phyloP scores from a whole-genome alignment of 2,113 vertebrate species.

The Lycocorax pyrrhopterus region DNA sequence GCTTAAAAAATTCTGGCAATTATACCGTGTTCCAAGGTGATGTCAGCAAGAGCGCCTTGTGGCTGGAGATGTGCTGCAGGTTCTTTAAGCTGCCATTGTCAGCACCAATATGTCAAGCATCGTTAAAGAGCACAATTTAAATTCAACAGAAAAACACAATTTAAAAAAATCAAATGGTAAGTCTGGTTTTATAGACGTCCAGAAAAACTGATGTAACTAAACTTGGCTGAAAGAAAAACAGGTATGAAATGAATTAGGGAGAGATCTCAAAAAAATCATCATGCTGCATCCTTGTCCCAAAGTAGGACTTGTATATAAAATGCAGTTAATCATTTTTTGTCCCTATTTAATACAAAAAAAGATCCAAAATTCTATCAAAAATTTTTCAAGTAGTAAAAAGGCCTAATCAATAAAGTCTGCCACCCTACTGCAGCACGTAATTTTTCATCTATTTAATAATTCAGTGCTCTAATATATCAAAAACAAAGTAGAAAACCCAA shows the following conservation, averaged over 20 bases:
- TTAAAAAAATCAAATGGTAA: neutral
- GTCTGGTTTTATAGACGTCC: neutral
- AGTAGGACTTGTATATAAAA: neutral
- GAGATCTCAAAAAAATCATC: neutral
- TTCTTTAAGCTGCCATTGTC: neutral
- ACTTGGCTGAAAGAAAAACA: neutral
- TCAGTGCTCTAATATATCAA: neutral
- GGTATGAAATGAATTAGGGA: neutral
- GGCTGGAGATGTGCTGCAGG: neutral
- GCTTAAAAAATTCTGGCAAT: neutral
- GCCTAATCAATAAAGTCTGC: neutral
- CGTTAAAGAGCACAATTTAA: neutral
- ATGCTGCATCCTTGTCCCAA: neutral
- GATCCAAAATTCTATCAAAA: neutral
- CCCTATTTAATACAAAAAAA: neutral
- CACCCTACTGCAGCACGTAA: neutral
- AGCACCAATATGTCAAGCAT: neutral
- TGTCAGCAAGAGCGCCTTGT: neutral
- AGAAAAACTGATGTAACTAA: neutral
- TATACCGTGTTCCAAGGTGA: neutral
- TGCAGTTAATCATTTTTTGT: neutral
- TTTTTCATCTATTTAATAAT: slow-evolving; percentile 17
- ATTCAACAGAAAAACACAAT: neutral
- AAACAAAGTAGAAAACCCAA: neutral
- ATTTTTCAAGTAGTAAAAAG: neutral